Percentiles rank a stretch among this genome's conserved stretches.
phyloP scores from a whole-genome alignment of 2,888 invertebrate genomes.

The Psylliodes chrysocephalus region DNA sequence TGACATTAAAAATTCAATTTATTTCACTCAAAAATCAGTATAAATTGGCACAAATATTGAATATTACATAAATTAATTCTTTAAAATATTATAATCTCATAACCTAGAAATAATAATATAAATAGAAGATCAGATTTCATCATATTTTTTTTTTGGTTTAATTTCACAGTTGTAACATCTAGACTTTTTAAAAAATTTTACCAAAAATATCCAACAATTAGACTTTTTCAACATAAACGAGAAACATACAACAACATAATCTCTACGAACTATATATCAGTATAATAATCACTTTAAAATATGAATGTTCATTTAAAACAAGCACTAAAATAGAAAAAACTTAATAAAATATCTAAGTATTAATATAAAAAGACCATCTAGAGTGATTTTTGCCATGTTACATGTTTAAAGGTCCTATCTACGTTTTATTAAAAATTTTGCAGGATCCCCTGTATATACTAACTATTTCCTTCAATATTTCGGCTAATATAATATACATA shows the following conservation, averaged over 20 bases:
- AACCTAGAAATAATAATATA: conserved; percentile 37
- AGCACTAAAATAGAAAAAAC: conserved; percentile 43
- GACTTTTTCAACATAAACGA: conserved; percentile 39
- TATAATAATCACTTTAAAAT: conserved; percentile 44
- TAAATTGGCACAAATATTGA: conserved; percentile 55
- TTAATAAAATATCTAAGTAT: conserved; percentile 40
- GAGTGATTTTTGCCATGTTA: conserved; percentile 18
- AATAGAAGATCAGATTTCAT: conserved; percentile 26
- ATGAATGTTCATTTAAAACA: conserved; percentile 42
- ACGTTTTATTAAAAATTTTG: background rate
- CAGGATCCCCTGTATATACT: background rate
- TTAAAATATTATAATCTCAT: conserved; percentile 38
- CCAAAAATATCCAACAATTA: conserved; percentile 42
- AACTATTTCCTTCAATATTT: background rate
- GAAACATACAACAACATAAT: conserved; percentile 40
- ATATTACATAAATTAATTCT: conserved; percentile 43
- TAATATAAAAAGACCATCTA: conserved; percentile 35
- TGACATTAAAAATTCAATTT: conserved; percentile 44
- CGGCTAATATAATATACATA: background rate
- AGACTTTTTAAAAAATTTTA: conserved; percentile 38
- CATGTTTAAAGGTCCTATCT: conserved; percentile 27
- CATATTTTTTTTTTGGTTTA: conserved; percentile 39
- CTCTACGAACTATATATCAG: conserved; percentile 31
- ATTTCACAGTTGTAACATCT: conserved; percentile 42
- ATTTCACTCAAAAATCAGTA: conserved; percentile 53